Percentiles rank a stretch among this genome's conserved stretches.
These are phyloP conservation scores for Cavia porcellus DNA, from an alignment of 2,113 vertebrate genomes.

Conservation along the genomic window DNA sequence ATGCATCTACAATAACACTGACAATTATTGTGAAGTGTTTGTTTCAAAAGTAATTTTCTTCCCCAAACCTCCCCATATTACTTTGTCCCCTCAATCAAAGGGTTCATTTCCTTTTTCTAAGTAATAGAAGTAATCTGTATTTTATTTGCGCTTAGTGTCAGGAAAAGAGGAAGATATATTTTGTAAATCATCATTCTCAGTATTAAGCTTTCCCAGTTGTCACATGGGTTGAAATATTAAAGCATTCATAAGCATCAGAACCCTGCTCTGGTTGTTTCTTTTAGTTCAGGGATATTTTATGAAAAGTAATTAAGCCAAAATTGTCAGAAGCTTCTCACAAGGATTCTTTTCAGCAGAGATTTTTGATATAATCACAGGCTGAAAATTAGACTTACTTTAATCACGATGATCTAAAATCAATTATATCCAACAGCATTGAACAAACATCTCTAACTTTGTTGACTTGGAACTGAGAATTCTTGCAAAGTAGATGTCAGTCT, in stretches of 20 bases:
- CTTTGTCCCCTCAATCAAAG: constrained; percentile 26
- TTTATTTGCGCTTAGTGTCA: constrained; percentile 51
- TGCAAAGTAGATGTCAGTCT: background rate
- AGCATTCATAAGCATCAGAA: constrained; percentile 18
- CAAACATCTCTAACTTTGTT: constrained; percentile 19
- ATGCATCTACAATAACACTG: background rate
- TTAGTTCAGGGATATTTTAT: constrained; percentile 54
- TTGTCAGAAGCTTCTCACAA: constrained; percentile 41
- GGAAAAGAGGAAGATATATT: constrained; percentile 15
- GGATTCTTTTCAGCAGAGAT: constrained; percentile 57
- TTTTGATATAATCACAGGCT: constrained; percentile 33
- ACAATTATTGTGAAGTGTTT: constrained; percentile 38
- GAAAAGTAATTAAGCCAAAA: constrained; percentile 68
- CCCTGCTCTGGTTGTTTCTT: background rate
- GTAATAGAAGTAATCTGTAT: constrained; percentile 3
- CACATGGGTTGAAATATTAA: constrained; percentile 30
- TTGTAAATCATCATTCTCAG: background rate
- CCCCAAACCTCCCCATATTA: background rate
- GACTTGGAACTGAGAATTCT: constrained; percentile 26
- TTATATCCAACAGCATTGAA: constrained; percentile 24
- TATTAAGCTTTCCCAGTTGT: constrained; percentile 6
- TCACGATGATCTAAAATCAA: constrained; percentile 63
- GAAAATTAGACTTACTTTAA: constrained; percentile 65
- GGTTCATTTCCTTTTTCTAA: constrained; percentile 31
- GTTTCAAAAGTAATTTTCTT: constrained; percentile 60